phyloP scores from a whole-genome alignment of 2,797 vertebrate species.

The Sternotherus odoratus region DNA sequence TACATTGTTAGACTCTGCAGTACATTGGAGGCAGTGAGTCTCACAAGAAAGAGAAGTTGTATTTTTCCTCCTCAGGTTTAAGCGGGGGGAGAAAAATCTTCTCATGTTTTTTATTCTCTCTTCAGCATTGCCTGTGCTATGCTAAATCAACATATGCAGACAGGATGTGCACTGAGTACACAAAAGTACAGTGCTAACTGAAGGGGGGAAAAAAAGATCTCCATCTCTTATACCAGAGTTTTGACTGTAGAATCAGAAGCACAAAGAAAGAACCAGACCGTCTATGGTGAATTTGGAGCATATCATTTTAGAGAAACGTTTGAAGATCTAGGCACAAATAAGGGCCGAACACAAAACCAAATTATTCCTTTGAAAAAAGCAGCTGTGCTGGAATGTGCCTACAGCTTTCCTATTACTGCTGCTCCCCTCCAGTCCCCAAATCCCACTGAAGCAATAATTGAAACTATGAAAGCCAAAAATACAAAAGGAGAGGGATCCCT shows the following conservation, averaged over 20 bases:
- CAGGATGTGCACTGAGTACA: background rate
- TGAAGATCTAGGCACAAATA: slow-evolving; percentile 35
- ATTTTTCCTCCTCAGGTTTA: background rate
- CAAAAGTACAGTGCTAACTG: background rate
- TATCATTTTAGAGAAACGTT: slow-evolving; percentile 43
- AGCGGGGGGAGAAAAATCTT: background rate
- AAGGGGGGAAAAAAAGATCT: background rate
- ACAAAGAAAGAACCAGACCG: slow-evolving; percentile 12
- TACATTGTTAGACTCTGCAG: background rate
- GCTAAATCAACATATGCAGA: background rate
- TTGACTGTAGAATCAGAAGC: background rate
- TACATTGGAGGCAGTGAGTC: background rate
- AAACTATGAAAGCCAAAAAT: background rate
- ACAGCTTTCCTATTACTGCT: background rate
- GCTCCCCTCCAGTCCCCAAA: background rate
- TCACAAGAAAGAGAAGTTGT: background rate
- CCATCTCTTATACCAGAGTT: background rate
- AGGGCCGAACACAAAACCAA: slow-evolving; percentile 48
- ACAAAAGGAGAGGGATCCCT: background rate
- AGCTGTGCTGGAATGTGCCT: slow-evolving; percentile 33
- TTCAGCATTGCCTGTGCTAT: accelerated
- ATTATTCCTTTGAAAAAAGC: background rate
- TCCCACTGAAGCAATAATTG: background rate
- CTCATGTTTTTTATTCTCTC: background rate
- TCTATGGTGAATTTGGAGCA: slow-evolving; percentile 36